Evolutionary conservation across 2,797 vertebrate species (phyloP).

Genomic region (Anas acuta): DNA sequence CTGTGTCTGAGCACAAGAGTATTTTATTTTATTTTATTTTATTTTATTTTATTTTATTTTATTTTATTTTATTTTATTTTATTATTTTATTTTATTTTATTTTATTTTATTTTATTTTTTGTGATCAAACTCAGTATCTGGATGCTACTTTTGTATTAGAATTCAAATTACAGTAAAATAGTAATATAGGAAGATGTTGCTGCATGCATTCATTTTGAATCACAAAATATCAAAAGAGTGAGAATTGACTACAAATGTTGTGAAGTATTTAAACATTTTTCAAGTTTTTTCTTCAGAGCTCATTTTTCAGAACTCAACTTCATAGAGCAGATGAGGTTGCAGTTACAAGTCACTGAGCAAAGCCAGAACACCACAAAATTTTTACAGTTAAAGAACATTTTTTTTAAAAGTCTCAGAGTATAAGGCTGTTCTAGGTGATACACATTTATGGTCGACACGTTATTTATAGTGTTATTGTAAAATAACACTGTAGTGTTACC

Average conservation of each 20-base stretch:
- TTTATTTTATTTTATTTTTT: not conserved
- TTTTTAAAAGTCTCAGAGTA: not conserved
- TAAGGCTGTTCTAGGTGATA: not conserved
- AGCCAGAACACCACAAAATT: not conserved
- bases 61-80: too few species aligned
- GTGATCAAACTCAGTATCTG: slow-evolving; percentile 6
- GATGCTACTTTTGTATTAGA: not conserved
- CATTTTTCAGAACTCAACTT: slow-evolving; percentile 57
- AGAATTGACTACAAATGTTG: slow-evolving; percentile 3
- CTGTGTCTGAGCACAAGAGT: too few species aligned
- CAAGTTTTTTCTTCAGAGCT: slow-evolving; percentile 36
- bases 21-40: too few species aligned
- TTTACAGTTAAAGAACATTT: slow-evolving; percentile 32
- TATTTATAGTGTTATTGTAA: slow-evolving; percentile 69
- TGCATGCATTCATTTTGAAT: slow-evolving; percentile 22
- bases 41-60: too few species aligned
- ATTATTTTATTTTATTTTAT: too few species aligned
- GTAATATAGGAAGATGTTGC: not conserved
- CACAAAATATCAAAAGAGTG: slow-evolving; percentile 19
- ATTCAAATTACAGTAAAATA: slow-evolving; percentile 28
- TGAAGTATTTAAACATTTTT: slow-evolving; percentile 29
- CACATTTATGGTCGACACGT: slow-evolving; percentile 59
- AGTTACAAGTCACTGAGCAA: not conserved
- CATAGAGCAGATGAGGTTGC: not conserved
- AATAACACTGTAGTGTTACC: slow-evolving; percentile 42